Percentiles rank a stretch among this genome's conserved stretches.
These are phyloP conservation scores for Pterocles orientalis DNA, from an alignment of 2,113 vertebrate genomes.

Conservation along the genomic window DNA sequence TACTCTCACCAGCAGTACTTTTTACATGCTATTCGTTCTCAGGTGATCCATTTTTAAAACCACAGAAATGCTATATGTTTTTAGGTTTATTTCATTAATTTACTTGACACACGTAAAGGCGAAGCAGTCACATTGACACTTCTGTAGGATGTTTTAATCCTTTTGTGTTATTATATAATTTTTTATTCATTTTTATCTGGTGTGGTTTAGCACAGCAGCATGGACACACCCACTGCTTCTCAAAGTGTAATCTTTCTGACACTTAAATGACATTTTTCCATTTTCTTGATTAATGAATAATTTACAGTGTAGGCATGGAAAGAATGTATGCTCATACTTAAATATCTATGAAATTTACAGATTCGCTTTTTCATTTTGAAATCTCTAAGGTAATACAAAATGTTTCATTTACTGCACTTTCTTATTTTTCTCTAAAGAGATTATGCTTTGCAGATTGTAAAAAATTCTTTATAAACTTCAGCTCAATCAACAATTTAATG, in stretches of 20 bases:
- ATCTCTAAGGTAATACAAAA: not conserved
- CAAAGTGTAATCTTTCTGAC: slow-evolving; percentile 46
- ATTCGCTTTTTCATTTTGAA: not conserved
- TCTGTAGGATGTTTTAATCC: not conserved
- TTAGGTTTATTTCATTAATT: not conserved
- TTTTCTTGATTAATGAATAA: slow-evolving; percentile 41
- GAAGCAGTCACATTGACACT: not conserved
- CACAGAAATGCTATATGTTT: not conserved
- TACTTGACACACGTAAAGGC: not conserved
- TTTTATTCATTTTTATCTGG: not conserved
- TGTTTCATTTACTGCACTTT: not conserved
- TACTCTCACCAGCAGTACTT: not conserved
- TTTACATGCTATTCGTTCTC: not conserved
- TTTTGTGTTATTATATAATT: not conserved
- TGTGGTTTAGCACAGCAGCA: not conserved
- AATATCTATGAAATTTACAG: not conserved
- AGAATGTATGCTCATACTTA: not conserved
- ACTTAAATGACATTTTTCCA: slow-evolving; percentile 38
- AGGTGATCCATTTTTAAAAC: not conserved
- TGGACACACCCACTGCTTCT: slow-evolving; percentile 30
- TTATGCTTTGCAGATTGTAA: not conserved
- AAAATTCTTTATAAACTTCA: not conserved
- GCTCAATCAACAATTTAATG: not conserved
- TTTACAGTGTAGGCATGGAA: not conserved
- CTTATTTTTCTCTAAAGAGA: not conserved